These are phyloP conservation scores for Lates japonicus DNA, from an alignment of 2,797 vertebrate species.

Conservation along the genomic window DNA sequence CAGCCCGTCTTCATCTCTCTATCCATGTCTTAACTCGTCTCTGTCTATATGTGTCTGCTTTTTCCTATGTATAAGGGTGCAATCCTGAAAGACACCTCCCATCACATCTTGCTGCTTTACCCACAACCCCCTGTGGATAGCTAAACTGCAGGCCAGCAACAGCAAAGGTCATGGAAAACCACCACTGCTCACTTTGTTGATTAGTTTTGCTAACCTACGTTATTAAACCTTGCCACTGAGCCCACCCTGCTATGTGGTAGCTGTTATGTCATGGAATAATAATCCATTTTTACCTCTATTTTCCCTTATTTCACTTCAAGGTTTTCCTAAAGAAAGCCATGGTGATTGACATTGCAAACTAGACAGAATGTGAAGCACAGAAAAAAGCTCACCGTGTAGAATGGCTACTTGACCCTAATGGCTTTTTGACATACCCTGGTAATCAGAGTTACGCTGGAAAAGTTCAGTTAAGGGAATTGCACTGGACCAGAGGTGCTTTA, in stretches of 20 bases:
- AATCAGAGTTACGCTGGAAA: constrained; percentile 64
- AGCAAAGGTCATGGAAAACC: constrained; percentile 68
- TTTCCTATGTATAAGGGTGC: not conserved
- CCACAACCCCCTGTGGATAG: constrained; percentile 61
- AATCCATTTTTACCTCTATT: not conserved
- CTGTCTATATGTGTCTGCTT: constrained; percentile 16
- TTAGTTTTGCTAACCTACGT: constrained; percentile 53
- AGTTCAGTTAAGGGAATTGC: constrained; percentile 71
- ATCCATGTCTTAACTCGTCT: constrained; percentile 4
- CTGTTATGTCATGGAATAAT: not conserved
- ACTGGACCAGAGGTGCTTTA: constrained; percentile 64
- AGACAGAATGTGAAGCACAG: constrained; percentile 29
- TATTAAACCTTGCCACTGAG: constrained; percentile 35
- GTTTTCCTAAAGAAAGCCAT: not conserved
- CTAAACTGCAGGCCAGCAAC: constrained; percentile 57
- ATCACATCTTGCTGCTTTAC: constrained; percentile 56
- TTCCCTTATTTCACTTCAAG: not conserved
- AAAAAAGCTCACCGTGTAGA: constrained; percentile 33
- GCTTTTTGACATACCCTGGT: constrained; percentile 52
- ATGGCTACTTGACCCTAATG: constrained; percentile 60
- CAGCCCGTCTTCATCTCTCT: not conserved
- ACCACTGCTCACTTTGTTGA: constrained; percentile 52
- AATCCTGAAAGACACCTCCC: constrained; percentile 46
- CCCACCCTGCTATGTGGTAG: not conserved
- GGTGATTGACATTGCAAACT: constrained; percentile 34